Evolutionary conservation across 2,797 vertebrate species (phyloP).

Genomic region (Botia almorhae): DNA sequence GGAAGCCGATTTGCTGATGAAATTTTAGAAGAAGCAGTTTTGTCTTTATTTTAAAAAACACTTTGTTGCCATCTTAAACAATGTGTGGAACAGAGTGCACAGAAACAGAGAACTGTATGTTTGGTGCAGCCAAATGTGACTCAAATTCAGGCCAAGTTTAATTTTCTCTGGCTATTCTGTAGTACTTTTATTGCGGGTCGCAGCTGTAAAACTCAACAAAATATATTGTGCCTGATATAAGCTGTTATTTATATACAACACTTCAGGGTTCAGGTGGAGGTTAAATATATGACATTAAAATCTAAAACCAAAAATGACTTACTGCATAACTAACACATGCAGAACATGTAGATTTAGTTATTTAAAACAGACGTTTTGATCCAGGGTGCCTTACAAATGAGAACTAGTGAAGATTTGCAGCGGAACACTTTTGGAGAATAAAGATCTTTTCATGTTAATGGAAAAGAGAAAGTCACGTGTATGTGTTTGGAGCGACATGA

Average conservation of each 20-base stretch:
- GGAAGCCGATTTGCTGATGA: slow-evolving; percentile 1
- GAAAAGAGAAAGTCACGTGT: too few relatives aligned
- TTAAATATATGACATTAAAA: not conserved
- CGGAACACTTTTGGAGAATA: too few relatives aligned
- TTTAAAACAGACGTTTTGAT: too few relatives aligned
- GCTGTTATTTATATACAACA: not conserved
- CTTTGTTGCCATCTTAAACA: slow-evolving; percentile 11
- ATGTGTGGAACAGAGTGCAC: not conserved
- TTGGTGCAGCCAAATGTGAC: slow-evolving; percentile 11
- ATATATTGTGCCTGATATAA: slow-evolving; percentile 7
- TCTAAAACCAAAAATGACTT: not conserved
- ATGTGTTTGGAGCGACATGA: too few relatives aligned
- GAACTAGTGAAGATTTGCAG: too few relatives aligned
- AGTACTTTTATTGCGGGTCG: slow-evolving; percentile 8
- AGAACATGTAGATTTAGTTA: too few relatives aligned
- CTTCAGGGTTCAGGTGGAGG: slow-evolving; percentile 5
- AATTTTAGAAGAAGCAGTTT: not conserved
- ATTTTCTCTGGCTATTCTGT: not conserved
- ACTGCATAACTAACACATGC: not conserved
- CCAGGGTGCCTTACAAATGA: too few relatives aligned
- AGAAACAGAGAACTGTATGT: not conserved
- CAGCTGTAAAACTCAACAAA: not conserved
- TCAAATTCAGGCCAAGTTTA: not conserved
- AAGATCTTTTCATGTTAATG: too few relatives aligned
- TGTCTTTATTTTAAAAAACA: not conserved